These are phyloP conservation scores for Orchestes rusci DNA, from an alignment of 2,888 invertebrate genomes.

Conservation along the genomic window DNA sequence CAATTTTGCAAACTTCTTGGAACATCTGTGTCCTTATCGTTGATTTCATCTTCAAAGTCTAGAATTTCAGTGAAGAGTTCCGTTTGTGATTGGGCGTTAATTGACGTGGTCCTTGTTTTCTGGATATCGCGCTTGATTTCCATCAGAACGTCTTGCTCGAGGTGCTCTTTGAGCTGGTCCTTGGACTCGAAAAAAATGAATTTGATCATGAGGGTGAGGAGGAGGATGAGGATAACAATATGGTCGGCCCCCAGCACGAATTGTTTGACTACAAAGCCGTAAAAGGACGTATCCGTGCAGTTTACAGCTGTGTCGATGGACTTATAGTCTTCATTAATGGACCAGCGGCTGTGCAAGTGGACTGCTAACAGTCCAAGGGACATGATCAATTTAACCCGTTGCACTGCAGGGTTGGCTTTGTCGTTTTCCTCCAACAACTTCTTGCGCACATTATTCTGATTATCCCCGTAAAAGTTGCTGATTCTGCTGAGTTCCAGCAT, in stretches of 20 bases:
- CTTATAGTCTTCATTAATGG: conserved; percentile 23
- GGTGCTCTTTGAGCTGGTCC: conserved; percentile 28
- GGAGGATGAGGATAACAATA: conserved; percentile 75
- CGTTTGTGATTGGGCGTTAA: conserved; percentile 33
- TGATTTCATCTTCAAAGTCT: conserved; percentile 16
- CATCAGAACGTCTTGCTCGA: conserved; percentile 21
- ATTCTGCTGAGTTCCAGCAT: conserved; percentile 64
- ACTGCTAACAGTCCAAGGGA: conserved; percentile 84
- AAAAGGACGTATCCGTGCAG: conserved; percentile 32
- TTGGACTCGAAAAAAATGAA: conserved; percentile 84
- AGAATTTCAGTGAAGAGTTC: conserved; percentile 16
- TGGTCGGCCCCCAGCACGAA: conserved; percentile 71
- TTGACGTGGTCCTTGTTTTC: conserved; percentile 26
- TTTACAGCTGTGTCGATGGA: conserved; percentile 20
- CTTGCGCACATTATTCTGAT: conserved; percentile 35
- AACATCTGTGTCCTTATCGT: conserved; percentile 24
- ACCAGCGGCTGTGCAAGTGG: conserved; percentile 61
- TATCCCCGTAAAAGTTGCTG: conserved; percentile 34
- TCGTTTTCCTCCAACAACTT: conserved; percentile 62
- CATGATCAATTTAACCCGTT: conserved; percentile 92
- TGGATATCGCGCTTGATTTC: conserved; percentile 22
- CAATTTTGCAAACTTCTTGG: conserved; percentile 54
- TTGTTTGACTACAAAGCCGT: conserved; percentile 39
- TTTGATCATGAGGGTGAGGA: conserved; percentile 79
- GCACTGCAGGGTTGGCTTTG: conserved; percentile 86